Percentiles rank a stretch among this genome's conserved stretches.
Evolutionary conservation across 2,797 vertebrate species (phyloP).

Genomic region (Molossus alvarezi): DNA sequence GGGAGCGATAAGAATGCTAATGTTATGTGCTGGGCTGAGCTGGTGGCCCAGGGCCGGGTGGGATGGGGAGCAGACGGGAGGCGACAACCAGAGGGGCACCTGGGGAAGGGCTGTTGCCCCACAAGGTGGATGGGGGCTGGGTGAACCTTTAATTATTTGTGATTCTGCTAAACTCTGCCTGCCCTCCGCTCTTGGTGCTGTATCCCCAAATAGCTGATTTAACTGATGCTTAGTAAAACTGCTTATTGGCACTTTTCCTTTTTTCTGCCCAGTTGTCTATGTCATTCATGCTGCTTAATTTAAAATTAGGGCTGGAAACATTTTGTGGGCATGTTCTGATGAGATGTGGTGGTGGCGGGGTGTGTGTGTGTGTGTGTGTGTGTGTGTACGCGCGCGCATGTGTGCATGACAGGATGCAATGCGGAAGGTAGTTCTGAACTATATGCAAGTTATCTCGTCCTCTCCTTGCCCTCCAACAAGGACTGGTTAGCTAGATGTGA

Average conservation of each 20-base stretch:
- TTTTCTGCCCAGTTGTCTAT: neutral
- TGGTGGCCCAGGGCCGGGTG: neutral
- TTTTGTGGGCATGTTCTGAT: slow-evolving; percentile 33
- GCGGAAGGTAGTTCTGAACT: neutral
- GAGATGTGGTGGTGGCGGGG: neutral
- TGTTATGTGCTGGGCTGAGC: slow-evolving; percentile 25
- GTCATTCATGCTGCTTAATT: slow-evolving; percentile 30
- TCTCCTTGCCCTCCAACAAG: neutral
- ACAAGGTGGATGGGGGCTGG: neutral
- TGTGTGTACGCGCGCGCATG: neutral
- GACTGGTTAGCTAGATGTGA: neutral
- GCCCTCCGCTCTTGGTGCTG: neutral
- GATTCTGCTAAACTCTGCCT: slow-evolving; percentile 3
- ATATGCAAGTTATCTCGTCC: neutral
- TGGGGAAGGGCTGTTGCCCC: neutral
- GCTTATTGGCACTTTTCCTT: slow-evolving; percentile 46
- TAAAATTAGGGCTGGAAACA: slow-evolving; percentile 68
- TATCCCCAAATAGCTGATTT: slow-evolving; percentile 67
- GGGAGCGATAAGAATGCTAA: slow-evolving; percentile 79
- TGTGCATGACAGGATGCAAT: neutral
- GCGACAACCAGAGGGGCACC: neutral
- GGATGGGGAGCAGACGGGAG: neutral
- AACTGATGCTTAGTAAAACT: slow-evolving; percentile 64
- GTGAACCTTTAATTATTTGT: slow-evolving; percentile 38
- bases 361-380: neutral